Conservation (phyloP, 2,888 invertebrate genomes). For the Sussaba pulchella region DNA sequence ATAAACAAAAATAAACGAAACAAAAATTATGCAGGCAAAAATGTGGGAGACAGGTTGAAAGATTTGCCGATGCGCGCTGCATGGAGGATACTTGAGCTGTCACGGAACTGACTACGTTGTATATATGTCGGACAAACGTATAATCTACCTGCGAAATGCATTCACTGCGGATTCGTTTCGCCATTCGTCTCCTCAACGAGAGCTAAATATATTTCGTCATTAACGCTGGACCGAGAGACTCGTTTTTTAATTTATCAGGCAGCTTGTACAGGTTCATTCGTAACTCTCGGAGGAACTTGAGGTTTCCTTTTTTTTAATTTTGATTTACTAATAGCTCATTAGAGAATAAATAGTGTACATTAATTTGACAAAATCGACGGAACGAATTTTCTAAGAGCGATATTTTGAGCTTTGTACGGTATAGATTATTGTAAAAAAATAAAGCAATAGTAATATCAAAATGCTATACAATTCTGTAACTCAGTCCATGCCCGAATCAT, state of each 20-base stretch:
- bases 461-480: no score
- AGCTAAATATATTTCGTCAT: constrained; percentile 40
- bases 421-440: no score
- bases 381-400: no score
- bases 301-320: no score
- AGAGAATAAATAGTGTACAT: no score
- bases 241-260: constrained; percentile 9
- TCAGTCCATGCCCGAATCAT: no score
- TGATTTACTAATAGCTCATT: no score
- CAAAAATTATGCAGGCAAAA: constrained; percentile 10
- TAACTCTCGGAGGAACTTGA: not conserved
- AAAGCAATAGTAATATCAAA: no score
- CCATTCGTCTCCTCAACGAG: constrained; percentile 47
- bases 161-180: constrained; percentile 41
- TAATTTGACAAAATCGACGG: no score
- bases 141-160: constrained; percentile 26
- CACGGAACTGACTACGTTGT: constrained; percentile 35
- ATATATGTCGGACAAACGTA: constrained; percentile 11
- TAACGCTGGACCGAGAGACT: constrained; percentile 7
- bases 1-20: constrained; percentile 16
- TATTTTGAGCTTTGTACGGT: no score
- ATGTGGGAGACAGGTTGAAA: constrained; percentile 27
- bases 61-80: constrained; percentile 17
- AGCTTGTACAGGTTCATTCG: not conserved
- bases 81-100: constrained; percentile 27